phyloP scores from a whole-genome alignment of 2,113 vertebrate genomes.

The Vidua macroura region DNA sequence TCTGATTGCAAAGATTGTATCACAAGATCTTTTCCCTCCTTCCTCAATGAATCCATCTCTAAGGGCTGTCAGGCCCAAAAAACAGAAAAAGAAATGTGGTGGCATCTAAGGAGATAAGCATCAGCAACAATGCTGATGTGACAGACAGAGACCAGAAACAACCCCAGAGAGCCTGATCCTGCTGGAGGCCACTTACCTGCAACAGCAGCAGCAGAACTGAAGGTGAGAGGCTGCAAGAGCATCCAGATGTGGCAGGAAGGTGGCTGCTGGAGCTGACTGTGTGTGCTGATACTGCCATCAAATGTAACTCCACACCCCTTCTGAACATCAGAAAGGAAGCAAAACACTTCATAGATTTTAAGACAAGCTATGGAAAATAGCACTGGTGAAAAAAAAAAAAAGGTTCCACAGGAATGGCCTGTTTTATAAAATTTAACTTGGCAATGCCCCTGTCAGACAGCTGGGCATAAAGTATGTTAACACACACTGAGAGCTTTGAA shows the following conservation, averaged over 20 bases:
- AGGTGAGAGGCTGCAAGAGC: background rate
- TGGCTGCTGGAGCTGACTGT: background rate
- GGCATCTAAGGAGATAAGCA: background rate
- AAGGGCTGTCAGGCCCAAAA: background rate
- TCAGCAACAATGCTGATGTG: background rate
- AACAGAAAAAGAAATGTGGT: background rate
- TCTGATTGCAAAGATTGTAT: background rate
- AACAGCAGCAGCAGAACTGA: background rate
- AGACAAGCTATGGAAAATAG: background rate
- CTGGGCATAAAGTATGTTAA: background rate
- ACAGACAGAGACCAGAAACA: background rate
- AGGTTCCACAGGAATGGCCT: background rate
- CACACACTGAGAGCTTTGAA: background rate
- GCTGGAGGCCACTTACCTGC: background rate
- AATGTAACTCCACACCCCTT: background rate
- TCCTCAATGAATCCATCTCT: background rate
- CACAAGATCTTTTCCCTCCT: background rate
- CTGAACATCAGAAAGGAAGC: background rate
- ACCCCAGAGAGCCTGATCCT: background rate
- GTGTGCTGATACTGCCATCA: rapidly evolving
- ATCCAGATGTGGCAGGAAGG: background rate
- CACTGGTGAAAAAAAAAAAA: background rate
- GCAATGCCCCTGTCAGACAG: background rate
- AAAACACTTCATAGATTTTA: background rate
- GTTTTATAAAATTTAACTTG: background rate